Evolutionary conservation across 2,888 invertebrate genomes (phyloP).

Genomic region (Tyria jacobaeae): DNA sequence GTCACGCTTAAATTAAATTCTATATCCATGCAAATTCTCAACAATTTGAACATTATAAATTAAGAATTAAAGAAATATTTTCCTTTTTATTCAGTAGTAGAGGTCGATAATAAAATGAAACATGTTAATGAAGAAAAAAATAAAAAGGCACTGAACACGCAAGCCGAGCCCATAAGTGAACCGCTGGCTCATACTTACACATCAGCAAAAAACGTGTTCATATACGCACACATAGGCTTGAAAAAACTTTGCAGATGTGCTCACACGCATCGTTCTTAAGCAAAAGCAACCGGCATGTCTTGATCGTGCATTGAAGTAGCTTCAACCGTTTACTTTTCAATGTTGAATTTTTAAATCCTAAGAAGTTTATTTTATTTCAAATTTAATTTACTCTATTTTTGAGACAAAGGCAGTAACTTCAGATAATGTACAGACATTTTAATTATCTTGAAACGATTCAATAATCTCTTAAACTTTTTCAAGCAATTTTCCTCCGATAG

Average conservation of each 20-base stretch:
- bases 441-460: conserved; percentile 30
- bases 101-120: conserved; percentile 58
- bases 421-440: conserved; percentile 19
- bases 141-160: conserved; percentile 64
- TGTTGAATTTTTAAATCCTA: conserved; percentile 24
- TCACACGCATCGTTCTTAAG: conserved; percentile 71
- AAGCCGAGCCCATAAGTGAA: conserved; percentile 60
- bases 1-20: background rate
- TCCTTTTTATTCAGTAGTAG: conserved; percentile 47
- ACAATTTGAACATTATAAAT: background rate
- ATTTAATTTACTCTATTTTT: conserved; percentile 1
- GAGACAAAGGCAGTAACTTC: background rate
- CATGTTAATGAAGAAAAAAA: conserved; percentile 62
- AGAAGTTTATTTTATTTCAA: conserved; percentile 2
- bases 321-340: conserved; percentile 46
- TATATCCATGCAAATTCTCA: too few species aligned
- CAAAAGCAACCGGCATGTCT: conserved; percentile 68
- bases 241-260: conserved; percentile 78
- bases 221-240: conserved; percentile 59
- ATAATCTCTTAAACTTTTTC: conserved; percentile 36
- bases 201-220: conserved; percentile 62
- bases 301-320: conserved; percentile 56
- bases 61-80: conserved; percentile 31
- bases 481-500: conserved; percentile 43
- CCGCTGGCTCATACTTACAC: conserved; percentile 59